A percentile compares a stretch with the other conserved stretches of the same genome.
Evolutionary conservation across 2,113 vertebrate genomes (phyloP).

Genomic region (Eretmochelys imbricata): DNA sequence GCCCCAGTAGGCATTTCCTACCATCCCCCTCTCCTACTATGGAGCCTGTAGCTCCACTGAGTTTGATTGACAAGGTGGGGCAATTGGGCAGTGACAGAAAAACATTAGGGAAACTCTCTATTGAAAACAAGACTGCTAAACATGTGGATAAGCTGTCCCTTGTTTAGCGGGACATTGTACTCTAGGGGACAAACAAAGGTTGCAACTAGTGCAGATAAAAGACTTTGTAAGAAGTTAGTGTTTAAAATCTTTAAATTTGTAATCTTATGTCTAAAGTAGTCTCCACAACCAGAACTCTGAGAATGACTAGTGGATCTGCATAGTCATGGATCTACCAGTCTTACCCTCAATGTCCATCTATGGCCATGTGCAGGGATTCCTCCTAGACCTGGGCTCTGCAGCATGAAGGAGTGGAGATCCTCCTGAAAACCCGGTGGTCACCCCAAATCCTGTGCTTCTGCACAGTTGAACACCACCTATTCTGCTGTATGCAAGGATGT

Average conservation of each 20-base stretch:
- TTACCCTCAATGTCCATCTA: background rate
- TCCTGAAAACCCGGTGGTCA: background rate
- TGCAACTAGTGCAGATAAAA: background rate
- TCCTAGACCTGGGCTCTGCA: background rate
- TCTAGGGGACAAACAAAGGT: background rate
- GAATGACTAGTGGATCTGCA: no score
- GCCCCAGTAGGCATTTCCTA: background rate
- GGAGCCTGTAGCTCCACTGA: background rate
- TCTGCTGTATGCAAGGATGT: background rate
- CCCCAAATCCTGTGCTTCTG: background rate
- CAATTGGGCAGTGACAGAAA: background rate
- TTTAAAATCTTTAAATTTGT: background rate
- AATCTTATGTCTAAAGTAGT: background rate
- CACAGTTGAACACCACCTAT: background rate
- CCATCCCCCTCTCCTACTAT: fast-evolving
- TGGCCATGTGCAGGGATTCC: background rate
- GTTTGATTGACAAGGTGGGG: background rate
- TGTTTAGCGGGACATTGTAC: background rate
- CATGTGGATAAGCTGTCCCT: background rate
- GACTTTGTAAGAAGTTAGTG: background rate
- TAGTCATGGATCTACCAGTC: background rate
- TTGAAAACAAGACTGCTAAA: background rate
- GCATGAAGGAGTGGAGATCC: background rate
- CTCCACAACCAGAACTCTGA: background rate
- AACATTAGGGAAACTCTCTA: background rate